Conservation (phyloP, 2,113 vertebrate species). For the Diphyllodes magnificus region DNA sequence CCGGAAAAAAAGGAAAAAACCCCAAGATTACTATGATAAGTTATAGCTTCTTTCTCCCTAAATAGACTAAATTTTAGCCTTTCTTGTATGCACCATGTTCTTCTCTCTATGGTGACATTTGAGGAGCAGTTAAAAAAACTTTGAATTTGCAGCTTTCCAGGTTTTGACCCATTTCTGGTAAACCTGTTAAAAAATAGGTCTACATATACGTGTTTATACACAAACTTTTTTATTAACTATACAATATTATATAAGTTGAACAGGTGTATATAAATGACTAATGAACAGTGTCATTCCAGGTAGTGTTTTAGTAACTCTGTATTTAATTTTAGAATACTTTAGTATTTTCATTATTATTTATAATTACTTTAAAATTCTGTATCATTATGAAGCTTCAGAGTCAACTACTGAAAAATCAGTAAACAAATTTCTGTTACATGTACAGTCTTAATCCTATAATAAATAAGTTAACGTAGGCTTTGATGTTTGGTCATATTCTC, state of each 20-base stretch:
- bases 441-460: neutral
- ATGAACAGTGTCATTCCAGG: neutral
- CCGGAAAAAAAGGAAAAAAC: accelerated
- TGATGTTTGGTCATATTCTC: neutral
- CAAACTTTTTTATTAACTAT: neutral
- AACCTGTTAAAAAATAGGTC: neutral
- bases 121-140: neutral
- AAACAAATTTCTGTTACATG: neutral
- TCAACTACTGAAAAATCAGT: neutral
- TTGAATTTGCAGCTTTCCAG: neutral
- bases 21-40: neutral
- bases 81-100: neutral
- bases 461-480: neutral
- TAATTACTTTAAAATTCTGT: neutral
- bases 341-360: neutral
- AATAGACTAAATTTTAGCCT: neutral
- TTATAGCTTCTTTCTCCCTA: neutral
- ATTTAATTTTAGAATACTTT: neutral
- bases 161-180: neutral
- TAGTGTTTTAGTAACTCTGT: neutral
- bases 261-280: neutral
- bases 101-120: neutral
- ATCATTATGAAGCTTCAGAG: neutral
- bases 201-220: no score
- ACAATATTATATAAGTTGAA: neutral